These are phyloP conservation scores for Dromaius novaehollandiae DNA, from an alignment of 2,113 vertebrate species.

Conservation along the genomic window DNA sequence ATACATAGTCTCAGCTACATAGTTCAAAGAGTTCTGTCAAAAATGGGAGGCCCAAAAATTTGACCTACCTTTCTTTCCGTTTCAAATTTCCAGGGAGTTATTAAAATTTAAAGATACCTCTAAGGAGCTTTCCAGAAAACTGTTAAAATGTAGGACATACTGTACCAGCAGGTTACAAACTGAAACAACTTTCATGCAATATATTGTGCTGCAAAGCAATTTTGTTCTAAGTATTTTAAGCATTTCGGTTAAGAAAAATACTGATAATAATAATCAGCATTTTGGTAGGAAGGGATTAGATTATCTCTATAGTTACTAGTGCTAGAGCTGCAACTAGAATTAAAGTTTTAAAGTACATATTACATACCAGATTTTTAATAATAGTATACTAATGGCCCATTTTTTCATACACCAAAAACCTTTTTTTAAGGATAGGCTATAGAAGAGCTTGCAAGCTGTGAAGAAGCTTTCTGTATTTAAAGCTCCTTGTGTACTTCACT, in stretches of 20 bases:
- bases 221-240: background rate
- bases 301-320: constrained; percentile 45
- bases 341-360: background rate
- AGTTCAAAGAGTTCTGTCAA: constrained; percentile 20
- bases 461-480: rapidly evolving
- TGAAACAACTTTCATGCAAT: background rate
- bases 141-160: constrained; percentile 35
- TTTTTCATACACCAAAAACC: rapidly evolving
- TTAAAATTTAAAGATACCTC: constrained; percentile 66
- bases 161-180: constrained; percentile 43
- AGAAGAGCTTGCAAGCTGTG: background rate
- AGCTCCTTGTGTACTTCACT: background rate
- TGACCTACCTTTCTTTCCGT: constrained; percentile 21
- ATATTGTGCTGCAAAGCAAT: background rate
- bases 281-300: background rate
- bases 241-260: constrained; percentile 60
- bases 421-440: rapidly evolving
- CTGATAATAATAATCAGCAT: background rate
- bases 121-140: constrained; percentile 57
- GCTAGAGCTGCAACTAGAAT: background rate
- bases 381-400: background rate
- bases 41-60: background rate
- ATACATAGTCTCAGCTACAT: rapidly evolving
- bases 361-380: background rate
- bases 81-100: constrained; percentile 21